A percentile compares a stretch with the other conserved stretches of the same genome.
These are phyloP conservation scores for Setipinna tenuifilis DNA, from an alignment of 2,797 vertebrate genomes.

Conservation along the genomic window DNA sequence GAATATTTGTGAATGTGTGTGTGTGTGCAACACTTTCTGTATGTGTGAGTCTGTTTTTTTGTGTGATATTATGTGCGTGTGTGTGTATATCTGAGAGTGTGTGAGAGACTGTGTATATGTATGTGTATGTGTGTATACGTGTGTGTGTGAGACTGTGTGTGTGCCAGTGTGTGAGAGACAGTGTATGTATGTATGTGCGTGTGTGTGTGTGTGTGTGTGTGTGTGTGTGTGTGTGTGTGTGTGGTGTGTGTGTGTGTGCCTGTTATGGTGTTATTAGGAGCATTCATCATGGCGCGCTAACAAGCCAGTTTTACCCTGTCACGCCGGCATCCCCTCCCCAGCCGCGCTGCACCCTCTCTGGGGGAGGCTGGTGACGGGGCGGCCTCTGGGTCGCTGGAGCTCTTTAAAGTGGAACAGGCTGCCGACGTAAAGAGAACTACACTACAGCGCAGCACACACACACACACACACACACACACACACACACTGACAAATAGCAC, in stretches of 20 bases:
- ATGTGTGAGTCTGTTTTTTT: background rate
- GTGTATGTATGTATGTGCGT: background rate
- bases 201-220: background rate
- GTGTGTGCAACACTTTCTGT: background rate
- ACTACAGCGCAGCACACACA: background rate
- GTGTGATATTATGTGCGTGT: background rate
- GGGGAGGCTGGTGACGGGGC: conserved; percentile 9
- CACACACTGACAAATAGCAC: too few relatives aligned
- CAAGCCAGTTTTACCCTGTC: conserved; percentile 42
- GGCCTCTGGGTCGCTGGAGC: conserved; percentile 1
- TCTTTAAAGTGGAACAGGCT: conserved; percentile 1
- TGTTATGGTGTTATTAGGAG: conserved; percentile 38
- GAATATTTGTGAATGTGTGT: background rate
- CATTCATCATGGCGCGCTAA: conserved; percentile 47
- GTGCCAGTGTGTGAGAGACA: background rate
- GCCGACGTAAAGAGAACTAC: background rate
- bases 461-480: background rate
- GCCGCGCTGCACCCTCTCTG: background rate
- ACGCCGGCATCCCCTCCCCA: conserved; percentile 1
- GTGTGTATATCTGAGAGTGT: background rate
- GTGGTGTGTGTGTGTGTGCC: background rate
- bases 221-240: background rate
- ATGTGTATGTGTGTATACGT: background rate
- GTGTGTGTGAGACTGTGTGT: background rate
- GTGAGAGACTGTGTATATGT: background rate